Evolutionary conservation across 2,113 vertebrate species (phyloP).

Genomic region (Daubentonia madagascariensis): DNA sequence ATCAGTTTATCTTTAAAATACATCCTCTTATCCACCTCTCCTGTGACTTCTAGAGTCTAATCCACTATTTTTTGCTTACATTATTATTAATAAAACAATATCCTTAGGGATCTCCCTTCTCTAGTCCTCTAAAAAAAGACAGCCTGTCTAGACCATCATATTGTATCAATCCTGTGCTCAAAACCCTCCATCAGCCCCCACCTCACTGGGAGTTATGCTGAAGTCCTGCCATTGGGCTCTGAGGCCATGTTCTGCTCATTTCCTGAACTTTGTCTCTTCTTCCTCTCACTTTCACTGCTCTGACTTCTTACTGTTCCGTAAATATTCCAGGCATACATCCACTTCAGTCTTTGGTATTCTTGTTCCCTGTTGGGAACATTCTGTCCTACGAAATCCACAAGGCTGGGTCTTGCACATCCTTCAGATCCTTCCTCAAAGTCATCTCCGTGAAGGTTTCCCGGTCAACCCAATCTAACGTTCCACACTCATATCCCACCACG

Average conservation of each 20-base stretch:
- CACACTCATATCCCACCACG: no score
- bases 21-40: neutral
- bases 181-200: no score
- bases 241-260: neutral
- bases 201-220: neutral
- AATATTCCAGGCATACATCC: neutral
- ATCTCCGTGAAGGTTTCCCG: neutral
- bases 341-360: neutral
- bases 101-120: neutral
- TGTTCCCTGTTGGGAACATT: neutral
- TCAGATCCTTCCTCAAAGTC: neutral
- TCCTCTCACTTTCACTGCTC: neutral
- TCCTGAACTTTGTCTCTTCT: fast-evolving
- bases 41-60: neutral
- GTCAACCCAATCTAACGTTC: neutral
- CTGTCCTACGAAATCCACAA: neutral
- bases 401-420: neutral
- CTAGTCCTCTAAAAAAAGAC: neutral
- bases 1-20: no score
- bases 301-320: neutral
- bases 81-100: neutral
- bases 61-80: neutral
- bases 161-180: neutral
- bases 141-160: neutral
- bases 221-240: no score